Conservation (phyloP, 2,797 vertebrate genomes). For the Melanogrammus aeglefinus region DNA sequence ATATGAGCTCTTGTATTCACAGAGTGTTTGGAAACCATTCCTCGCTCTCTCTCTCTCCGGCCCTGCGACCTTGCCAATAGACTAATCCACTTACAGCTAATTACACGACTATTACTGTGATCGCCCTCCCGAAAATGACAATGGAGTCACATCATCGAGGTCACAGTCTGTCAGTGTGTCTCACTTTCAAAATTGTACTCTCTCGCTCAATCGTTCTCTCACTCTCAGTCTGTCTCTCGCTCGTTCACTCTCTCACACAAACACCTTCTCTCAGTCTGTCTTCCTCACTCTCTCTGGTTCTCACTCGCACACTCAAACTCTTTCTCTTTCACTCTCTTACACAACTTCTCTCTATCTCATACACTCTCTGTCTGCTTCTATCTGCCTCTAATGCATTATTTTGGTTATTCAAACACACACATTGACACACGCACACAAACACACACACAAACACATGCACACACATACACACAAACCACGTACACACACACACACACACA, state of each 20-base stretch:
- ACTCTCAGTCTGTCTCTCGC: background rate
- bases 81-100: conserved; percentile 75
- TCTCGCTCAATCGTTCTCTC: background rate
- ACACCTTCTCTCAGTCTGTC: background rate
- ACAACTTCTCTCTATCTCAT: no score
- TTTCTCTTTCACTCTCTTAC: background rate
- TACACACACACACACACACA: no score
- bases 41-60: conserved; percentile 12
- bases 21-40: background rate
- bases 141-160: conserved; percentile 30
- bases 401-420: no score
- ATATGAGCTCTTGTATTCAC: background rate
- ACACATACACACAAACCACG: background rate
- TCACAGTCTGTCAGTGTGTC: background rate
- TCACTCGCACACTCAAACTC: background rate
- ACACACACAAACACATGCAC: conserved; percentile 18
- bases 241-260: background rate
- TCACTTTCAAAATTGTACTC: background rate
- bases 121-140: conserved; percentile 70
- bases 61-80: conserved; percentile 40
- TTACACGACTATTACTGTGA: conserved; percentile 73
- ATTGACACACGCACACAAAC: background rate
- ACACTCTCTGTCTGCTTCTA: no score
- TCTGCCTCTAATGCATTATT: no score
- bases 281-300: background rate